phyloP scores from a whole-genome alignment of 2,113 vertebrate species.

The Syngnathus typhle region DNA sequence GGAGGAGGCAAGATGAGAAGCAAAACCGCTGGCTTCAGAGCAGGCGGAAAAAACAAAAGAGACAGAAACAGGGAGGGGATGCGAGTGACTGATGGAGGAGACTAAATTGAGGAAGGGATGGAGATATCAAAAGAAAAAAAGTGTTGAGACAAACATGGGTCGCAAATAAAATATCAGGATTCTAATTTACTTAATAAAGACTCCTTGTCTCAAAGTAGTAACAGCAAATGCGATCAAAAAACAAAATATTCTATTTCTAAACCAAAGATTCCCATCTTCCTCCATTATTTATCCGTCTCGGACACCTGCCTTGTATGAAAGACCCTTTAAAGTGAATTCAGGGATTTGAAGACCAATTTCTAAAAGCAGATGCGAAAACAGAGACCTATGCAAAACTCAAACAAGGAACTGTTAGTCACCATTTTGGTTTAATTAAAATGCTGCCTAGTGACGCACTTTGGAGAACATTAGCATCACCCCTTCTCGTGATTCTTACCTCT shows the following conservation, averaged over 20 bases:
- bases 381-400: not conserved
- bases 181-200: not conserved
- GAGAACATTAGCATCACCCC: not conserved
- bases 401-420: not conserved
- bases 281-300: not conserved
- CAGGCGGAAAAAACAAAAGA: conserved; percentile 30
- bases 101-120: conserved; percentile 1
- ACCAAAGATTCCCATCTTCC: not conserved
- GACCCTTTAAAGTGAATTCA: not conserved
- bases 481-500: not conserved
- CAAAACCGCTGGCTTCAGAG: conserved; percentile 32
- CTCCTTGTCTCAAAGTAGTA: no score
- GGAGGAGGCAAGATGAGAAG: not conserved
- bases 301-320: no score
- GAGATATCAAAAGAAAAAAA: not conserved
- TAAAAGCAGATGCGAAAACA: not conserved
- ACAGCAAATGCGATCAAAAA: no score
- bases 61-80: conserved; percentile 6
- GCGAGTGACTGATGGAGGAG: conserved; percentile 12
- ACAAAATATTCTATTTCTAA: no score
- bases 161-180: not conserved
- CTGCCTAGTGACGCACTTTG: not conserved
- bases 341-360: no score
- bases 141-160: not conserved
- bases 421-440: not conserved